Conservation (phyloP, 1,140 invertebrate species). For the Anadara kagoshimensis region DNA sequence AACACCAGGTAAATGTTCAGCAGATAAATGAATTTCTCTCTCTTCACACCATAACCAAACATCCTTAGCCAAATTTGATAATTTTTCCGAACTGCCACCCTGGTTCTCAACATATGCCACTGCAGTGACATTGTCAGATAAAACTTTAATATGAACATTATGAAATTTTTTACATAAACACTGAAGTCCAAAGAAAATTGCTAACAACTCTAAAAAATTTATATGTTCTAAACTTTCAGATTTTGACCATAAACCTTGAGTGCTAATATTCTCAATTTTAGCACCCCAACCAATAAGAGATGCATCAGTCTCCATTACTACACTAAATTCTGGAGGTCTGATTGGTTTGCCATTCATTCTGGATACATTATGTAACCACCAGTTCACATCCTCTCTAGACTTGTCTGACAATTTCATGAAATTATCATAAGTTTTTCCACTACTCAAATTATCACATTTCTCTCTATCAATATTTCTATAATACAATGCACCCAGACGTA, state of each 20-base stretch:
- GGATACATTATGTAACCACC: constrained; percentile 24
- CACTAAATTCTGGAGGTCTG: not conserved
- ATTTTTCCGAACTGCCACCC: constrained; percentile 16
- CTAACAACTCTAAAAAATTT: constrained; percentile 17
- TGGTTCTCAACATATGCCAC: constrained; percentile 33
- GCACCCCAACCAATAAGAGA: constrained; percentile 21
- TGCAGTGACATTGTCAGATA: constrained; percentile 29
- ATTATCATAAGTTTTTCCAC: constrained; percentile 25
- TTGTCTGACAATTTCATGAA: constrained; percentile 5
- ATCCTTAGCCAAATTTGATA: constrained; percentile 12
- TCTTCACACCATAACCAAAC: constrained; percentile 33
- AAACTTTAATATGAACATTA: constrained; percentile 25
- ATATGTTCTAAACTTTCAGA: constrained; percentile 7
- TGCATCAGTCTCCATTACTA: constrained; percentile 28
- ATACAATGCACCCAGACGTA: constrained; percentile 20
- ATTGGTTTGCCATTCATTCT: constrained; percentile 23
- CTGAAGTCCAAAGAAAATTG: constrained; percentile 10
- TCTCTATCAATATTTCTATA: constrained; percentile 30
- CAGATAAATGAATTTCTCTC: constrained; percentile 21
- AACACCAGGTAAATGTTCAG: constrained; percentile 13
- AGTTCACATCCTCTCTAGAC: constrained; percentile 15
- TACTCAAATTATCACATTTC: constrained; percentile 15
- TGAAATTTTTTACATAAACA: constrained; percentile 8
- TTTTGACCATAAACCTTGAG: constrained; percentile 16
- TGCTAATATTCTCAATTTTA: not conserved